Base-by-base conservation (phyloP, 2,113 vertebrate genomes). In the Macquaria ambigua region DNA sequence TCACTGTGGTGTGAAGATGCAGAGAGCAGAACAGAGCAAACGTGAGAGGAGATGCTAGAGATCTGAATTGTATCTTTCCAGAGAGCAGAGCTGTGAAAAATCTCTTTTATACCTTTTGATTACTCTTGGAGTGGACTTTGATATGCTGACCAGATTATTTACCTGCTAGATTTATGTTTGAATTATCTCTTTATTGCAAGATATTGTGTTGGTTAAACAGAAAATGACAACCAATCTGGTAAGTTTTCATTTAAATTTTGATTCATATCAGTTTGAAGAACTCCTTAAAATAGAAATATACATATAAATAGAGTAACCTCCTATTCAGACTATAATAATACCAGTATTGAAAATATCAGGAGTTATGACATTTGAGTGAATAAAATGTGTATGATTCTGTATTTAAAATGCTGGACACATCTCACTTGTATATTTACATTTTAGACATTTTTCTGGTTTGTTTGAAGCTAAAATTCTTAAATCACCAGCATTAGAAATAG, bases 141-240 rank as follows among this genome's bases (percentile, higher is more conserved):
- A 71, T 55, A 23, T 31, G 3, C 34, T 37, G 0, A 53, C 3
- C n/a, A 74, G 37, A 77, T 62, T 41, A 50, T 71, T 69, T 75
- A 15, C 25, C 41, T 66, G 39, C 5, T 28, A 63, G 2, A 34
- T 34, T 72, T 34, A 67, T 72, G n/a, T 53, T 81, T 68, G 50
- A 53, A 59, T 74, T 48, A 74, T 71, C 12, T 11, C 46, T n/a
- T n/a, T n/a, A 69, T n/a, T 46, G 2, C 20, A 43, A 50, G 20
- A 59, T 58, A 50, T 14, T 21, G n/a, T 21, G n/a, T 25, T 71
- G 31, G 3, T 28, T 25, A 5, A 63, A 83, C 21, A 71, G 74
- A 79, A 86, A 74, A 93, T 92, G 87, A 69, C 41, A n/a, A 77
- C 20, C 5, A 87, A 31, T 77, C 78, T 3, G 6, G 90, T 92